phyloP scores from a whole-genome alignment of 2,888 invertebrate genomes.

The Drosophila aldrichi region DNA sequence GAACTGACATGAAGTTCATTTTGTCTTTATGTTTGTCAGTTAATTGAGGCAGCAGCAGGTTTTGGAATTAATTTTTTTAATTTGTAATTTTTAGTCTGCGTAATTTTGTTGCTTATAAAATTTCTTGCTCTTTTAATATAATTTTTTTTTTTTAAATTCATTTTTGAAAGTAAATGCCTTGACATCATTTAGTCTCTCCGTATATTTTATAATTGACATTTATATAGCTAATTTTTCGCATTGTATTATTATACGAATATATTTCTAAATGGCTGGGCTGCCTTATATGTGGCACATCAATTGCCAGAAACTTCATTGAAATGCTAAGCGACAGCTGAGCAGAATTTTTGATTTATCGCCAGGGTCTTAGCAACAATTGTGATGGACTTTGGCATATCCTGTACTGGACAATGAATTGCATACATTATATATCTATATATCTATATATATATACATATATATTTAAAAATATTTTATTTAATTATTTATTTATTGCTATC shows the following conservation, averaged over 20 bases:
- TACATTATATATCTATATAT: background rate
- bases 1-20: constrained; percentile 53
- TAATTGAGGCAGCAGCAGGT: constrained; percentile 71
- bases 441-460: background rate
- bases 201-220: constrained; percentile 42
- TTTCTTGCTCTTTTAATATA: constrained; percentile 37
- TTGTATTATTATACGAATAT: constrained; percentile 16
- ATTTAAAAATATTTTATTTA: constrained; percentile 1
- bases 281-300: constrained; percentile 32
- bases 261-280: constrained; percentile 30
- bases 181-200: constrained; percentile 61
- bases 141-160: constrained; percentile 41
- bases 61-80: constrained; percentile 44
- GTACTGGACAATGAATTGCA: background rate
- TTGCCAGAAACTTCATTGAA: constrained; percentile 26
- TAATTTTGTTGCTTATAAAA: constrained; percentile 53
- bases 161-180: constrained; percentile 75
- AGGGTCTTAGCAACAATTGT: background rate
- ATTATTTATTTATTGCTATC: constrained; percentile 5
- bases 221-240: constrained; percentile 34
- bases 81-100: constrained; percentile 40
- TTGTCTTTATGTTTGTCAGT: constrained; percentile 49
- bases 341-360: constrained; percentile 4
- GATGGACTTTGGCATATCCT: constrained; percentile 15
- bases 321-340: constrained; percentile 21